phyloP scores from a whole-genome alignment of 2,888 invertebrate species.

The Drosophila aldrichi region DNA sequence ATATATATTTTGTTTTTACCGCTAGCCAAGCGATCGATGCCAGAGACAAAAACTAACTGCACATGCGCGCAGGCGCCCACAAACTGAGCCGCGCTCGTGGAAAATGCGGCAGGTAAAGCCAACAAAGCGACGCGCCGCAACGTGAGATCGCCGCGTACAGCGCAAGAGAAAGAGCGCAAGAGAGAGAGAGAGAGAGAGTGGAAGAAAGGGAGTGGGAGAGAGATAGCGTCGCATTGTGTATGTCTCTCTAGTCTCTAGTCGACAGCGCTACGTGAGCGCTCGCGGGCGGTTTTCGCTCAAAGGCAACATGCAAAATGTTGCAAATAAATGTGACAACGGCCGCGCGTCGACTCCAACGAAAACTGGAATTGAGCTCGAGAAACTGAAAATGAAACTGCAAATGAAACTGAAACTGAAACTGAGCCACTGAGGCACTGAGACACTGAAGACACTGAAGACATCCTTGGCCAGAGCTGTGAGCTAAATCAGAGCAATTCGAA shows the following conservation, averaged over 20 bases:
- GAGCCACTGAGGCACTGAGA: constrained; percentile 5
- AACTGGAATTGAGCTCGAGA: constrained; percentile 8
- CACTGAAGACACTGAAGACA: constrained; percentile 18
- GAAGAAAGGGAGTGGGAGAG: constrained; percentile 7
- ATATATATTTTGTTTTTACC: constrained; percentile 4
- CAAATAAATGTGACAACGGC: constrained; percentile 68
- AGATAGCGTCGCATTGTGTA: constrained; percentile 14
- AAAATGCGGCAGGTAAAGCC: constrained; percentile 74
- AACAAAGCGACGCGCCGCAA: constrained; percentile 33
- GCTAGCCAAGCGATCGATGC: constrained; percentile 36
- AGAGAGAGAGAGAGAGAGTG: background rate
- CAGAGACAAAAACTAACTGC: constrained; percentile 69
- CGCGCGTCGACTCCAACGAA: constrained; percentile 4
- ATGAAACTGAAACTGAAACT: constrained; percentile 6
- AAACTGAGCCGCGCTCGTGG: constrained; percentile 68
- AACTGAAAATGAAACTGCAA: constrained; percentile 1
- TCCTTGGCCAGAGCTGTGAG: constrained; percentile 16
- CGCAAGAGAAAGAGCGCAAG: background rate
- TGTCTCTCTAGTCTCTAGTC: constrained; percentile 24
- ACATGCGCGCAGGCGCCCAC: constrained; percentile 80
- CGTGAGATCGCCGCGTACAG: constrained; percentile 33
- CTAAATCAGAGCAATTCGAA: background rate
- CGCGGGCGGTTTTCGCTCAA: constrained; percentile 69
- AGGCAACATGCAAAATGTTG: constrained; percentile 75
- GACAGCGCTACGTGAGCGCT: constrained; percentile 58